Evolutionary conservation across 1,140 invertebrate genomes (phyloP).

Genomic region (Vanessa atalanta): DNA sequence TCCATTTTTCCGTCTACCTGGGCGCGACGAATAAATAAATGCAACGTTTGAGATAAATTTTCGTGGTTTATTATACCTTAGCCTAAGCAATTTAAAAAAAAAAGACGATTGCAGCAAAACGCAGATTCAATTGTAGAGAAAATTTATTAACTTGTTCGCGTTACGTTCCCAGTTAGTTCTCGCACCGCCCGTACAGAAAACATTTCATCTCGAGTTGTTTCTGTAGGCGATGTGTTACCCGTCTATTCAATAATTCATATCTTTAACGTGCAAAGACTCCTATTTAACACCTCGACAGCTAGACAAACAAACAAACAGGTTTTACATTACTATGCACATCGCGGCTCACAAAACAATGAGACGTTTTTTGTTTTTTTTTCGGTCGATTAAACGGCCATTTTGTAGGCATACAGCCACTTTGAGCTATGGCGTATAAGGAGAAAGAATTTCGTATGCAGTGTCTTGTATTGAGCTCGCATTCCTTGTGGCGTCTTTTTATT

Average conservation of each 20-base stretch:
- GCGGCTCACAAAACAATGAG: slow-evolving; percentile 48
- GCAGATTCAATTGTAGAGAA: no score
- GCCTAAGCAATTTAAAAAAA: no score
- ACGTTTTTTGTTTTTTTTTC: slow-evolving; percentile 30
- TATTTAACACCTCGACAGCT: slow-evolving; percentile 65
- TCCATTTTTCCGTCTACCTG: no score
- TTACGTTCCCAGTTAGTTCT: not conserved
- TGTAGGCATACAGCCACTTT: slow-evolving; percentile 22
- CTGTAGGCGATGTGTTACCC: slow-evolving; percentile 35
- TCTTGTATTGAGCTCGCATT: slow-evolving; percentile 18
- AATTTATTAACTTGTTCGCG: no score
- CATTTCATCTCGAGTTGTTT: not conserved
- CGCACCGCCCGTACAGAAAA: not conserved
- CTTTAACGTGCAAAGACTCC: slow-evolving; percentile 64
- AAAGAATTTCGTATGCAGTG: slow-evolving; percentile 9
- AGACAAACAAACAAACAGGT: slow-evolving; percentile 62
- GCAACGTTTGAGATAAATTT: no score
- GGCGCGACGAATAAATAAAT: no score
- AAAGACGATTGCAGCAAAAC: no score
- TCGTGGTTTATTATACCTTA: no score
- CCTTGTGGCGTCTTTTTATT: slow-evolving; percentile 10
- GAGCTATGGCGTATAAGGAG: slow-evolving; percentile 31
- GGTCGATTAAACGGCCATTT: slow-evolving; percentile 32
- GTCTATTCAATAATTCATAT: slow-evolving; percentile 75
- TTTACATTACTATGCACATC: slow-evolving; percentile 58